Evolutionary conservation across 2,113 vertebrate species (phyloP).

Genomic region (Oreochromis tanganicae): DNA sequence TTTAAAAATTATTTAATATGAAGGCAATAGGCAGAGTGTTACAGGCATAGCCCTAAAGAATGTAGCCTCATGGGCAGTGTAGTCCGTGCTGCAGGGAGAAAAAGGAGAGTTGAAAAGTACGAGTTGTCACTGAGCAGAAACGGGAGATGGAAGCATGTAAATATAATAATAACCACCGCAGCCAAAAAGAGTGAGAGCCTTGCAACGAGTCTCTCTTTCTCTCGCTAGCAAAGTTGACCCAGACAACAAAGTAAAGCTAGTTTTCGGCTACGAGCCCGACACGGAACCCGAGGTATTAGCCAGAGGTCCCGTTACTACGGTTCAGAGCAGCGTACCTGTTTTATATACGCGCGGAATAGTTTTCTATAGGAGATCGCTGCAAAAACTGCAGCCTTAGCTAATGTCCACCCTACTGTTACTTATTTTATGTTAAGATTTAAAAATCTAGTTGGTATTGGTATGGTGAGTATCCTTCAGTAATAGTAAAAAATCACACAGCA

Average conservation of each 20-base stretch:
- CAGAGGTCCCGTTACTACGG: too few species aligned
- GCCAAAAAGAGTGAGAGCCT: not conserved
- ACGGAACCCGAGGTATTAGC: too few species aligned
- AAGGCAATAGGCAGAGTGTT: not conserved
- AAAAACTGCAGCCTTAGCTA: not conserved
- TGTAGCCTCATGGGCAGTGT: not conserved
- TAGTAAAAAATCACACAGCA: not conserved
- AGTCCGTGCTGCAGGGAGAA: not conserved
- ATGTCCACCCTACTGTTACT: not conserved
- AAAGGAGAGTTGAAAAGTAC: not conserved
- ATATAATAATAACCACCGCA: not conserved
- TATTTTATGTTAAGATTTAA: not conserved
- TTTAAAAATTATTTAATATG: accelerated
- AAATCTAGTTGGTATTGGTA: not conserved
- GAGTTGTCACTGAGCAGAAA: not conserved
- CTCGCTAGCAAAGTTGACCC: too few species aligned
- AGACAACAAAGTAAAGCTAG: too few species aligned
- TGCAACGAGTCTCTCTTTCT: too few species aligned
- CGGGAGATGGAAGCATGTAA: not conserved
- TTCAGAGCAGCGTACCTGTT: too few species aligned
- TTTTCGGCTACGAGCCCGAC: too few species aligned
- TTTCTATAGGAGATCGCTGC: not conserved
- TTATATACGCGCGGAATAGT: too few species aligned
- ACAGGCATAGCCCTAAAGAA: not conserved
- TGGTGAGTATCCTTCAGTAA: not conserved